Evolutionary conservation across 2,888 invertebrate species (phyloP), one percentile per base, ranked within the genome.

Genomic region (Xestoiulus laeticollis): DNA sequence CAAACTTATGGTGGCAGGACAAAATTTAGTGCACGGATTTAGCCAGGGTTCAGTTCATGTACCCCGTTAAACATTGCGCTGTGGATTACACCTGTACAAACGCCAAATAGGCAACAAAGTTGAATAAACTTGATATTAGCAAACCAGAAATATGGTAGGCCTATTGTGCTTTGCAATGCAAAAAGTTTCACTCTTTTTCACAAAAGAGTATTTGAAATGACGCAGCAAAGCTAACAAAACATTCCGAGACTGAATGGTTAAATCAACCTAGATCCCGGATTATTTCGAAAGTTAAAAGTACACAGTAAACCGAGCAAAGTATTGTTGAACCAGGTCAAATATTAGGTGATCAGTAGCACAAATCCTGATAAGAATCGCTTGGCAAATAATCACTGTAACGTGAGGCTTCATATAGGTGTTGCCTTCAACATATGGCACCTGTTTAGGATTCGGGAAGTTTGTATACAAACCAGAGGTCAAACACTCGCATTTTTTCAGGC

Each of bases 221-320:
- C 12, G 68, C 68, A 68, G 68, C 22, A 26, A 68, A 59, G 59
- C 59, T 16, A 48, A 48, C 48, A 48, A 59, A 59, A 48, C 14
- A 48, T 59, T 22, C 8, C 59, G 0, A 59, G 59, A n/a, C 59
- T n/a, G 59, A 59, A 16, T 16, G 14, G 16, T 59, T 6, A n/a
- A n/a, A 8, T 26, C 68, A 26, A 68, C 78, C 30, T 8, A 2
- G 14, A 78, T 78, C 2, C 30, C 4, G 1, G 30, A 14, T 78
- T 30, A 78, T 30, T 30, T 30, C 6, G 26, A 78, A 78, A 78
- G 78, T 78, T 48, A 22, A 22, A 30, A 78, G 78, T 78, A 14
- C n/a, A n/a, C 78, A 78, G 78, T 30, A 78, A 78, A 78, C 78
- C 30, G 78, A 12, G 78, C 78, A 78, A 78, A 30, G 78, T 78